These are phyloP conservation scores for Rhynchomys soricoides DNA, from an alignment of 2,113 vertebrate genomes.

Conservation along the genomic window DNA sequence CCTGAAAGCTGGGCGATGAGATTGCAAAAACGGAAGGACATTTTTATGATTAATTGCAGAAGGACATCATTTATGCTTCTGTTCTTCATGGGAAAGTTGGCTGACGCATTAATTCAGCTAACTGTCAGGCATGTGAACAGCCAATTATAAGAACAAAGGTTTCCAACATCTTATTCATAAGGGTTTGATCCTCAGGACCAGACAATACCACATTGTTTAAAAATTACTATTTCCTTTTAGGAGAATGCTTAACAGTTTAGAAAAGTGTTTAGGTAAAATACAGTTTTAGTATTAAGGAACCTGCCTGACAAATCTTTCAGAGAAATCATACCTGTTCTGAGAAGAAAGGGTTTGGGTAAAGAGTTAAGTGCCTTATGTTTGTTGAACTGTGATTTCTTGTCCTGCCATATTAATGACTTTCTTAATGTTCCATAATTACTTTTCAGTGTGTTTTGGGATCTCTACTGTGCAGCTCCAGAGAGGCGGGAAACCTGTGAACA, in stretches of 20 bases:
- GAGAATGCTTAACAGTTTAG: conserved; percentile 22
- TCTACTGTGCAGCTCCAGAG: conserved; percentile 94
- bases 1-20: background rate
- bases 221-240: background rate
- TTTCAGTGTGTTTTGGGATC: conserved; percentile 93
- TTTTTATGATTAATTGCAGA: conserved; percentile 48
- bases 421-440: conserved; percentile 61
- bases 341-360: conserved; percentile 29
- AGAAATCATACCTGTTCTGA: conserved; percentile 2
- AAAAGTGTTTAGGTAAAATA: background rate
- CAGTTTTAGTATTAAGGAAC: background rate
- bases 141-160: background rate
- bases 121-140: conserved; percentile 15
- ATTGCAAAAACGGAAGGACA: conserved; percentile 19
- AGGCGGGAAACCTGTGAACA: conserved; percentile 94
- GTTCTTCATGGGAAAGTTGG: conserved; percentile 21
- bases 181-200: background rate
- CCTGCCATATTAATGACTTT: conserved; percentile 1
- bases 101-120: conserved; percentile 12
- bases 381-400: background rate
- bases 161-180: background rate
- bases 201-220: background rate
- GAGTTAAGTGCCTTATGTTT: background rate
- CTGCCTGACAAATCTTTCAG: conserved; percentile 14
- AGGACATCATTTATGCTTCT: conserved; percentile 18